Conservation (phyloP, 2,888 invertebrate species). For the Leuctra nigra region DNA sequence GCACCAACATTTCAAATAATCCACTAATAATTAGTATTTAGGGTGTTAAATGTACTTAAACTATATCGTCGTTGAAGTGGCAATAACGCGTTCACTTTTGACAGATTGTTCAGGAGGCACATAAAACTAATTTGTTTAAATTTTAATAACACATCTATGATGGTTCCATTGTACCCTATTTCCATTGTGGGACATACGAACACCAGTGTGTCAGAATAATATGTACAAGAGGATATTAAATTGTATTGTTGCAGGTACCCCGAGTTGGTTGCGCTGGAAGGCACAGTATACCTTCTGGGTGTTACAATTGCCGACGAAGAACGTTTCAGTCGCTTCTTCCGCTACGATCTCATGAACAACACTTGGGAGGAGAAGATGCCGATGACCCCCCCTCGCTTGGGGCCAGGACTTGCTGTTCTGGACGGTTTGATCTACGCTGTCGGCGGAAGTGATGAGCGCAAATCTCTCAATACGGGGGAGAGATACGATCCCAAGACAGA, state of each 20-base stretch:
- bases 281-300: slow-evolving; percentile 43
- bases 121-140: too few species aligned
- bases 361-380: slow-evolving; percentile 44
- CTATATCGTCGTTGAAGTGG: too few species aligned
- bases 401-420: slow-evolving; percentile 43
- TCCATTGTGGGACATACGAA: too few species aligned
- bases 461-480: slow-evolving; percentile 43
- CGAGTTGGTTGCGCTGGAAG: slow-evolving; percentile 44
- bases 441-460: slow-evolving; percentile 43
- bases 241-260: slow-evolving; percentile 43
- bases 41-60: too few species aligned
- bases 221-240: too few species aligned
- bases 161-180: too few species aligned
- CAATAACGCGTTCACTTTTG: too few species aligned
- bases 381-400: slow-evolving; percentile 44
- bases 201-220: too few species aligned
- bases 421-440: slow-evolving; percentile 44
- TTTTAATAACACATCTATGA: too few species aligned
- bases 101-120: too few species aligned
- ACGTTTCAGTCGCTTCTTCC: slow-evolving; percentile 41
- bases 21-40: too few species aligned
- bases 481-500: slow-evolving; percentile 43
- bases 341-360: slow-evolving; percentile 43
- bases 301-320: slow-evolving; percentile 46
- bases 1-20: too few species aligned